phyloP scores from a whole-genome alignment of 1,140 invertebrate species.

The Eumaeus atala region DNA sequence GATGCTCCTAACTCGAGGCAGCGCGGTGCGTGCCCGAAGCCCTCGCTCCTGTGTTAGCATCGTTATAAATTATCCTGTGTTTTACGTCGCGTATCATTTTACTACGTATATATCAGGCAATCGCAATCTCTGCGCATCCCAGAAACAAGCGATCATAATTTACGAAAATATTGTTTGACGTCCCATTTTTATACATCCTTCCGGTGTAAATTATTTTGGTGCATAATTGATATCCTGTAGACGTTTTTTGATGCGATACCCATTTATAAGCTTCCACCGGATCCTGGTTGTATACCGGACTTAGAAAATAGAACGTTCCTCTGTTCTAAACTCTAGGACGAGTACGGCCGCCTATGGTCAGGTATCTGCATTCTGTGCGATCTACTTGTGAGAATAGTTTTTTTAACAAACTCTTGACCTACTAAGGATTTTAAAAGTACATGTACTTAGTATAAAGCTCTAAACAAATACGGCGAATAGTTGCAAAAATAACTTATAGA shows the following conservation, averaged over 20 bases:
- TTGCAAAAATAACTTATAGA: no score
- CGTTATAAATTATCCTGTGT: constrained; percentile 65
- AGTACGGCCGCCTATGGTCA: no score
- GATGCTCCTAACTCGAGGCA: constrained; percentile 63
- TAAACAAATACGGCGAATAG: no score
- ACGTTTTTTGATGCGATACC: background rate
- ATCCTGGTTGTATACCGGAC: background rate
- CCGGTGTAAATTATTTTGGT: constrained; percentile 1
- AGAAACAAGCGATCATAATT: constrained; percentile 55
- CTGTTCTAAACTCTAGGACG: no score
- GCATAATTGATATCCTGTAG: background rate
- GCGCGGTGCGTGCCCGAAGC: constrained; percentile 50
- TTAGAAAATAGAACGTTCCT: no score
- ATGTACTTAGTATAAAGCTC: no score
- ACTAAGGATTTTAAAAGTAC: no score
- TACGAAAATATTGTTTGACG: constrained; percentile 20
- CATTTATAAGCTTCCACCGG: background rate
- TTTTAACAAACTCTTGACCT: no score
- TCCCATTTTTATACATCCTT: constrained; percentile 5
- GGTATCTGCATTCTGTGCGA: no score
- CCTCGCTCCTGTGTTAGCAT: constrained; percentile 49
- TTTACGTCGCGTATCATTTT: constrained; percentile 61
- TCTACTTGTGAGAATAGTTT: no score
- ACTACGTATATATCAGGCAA: constrained; percentile 58
- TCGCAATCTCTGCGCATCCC: constrained; percentile 50